A percentile compares a stretch with the other conserved stretches of the same genome.
Conservation (phyloP, 2,113 vertebrate genomes). For the Grallaria varia region DNA sequence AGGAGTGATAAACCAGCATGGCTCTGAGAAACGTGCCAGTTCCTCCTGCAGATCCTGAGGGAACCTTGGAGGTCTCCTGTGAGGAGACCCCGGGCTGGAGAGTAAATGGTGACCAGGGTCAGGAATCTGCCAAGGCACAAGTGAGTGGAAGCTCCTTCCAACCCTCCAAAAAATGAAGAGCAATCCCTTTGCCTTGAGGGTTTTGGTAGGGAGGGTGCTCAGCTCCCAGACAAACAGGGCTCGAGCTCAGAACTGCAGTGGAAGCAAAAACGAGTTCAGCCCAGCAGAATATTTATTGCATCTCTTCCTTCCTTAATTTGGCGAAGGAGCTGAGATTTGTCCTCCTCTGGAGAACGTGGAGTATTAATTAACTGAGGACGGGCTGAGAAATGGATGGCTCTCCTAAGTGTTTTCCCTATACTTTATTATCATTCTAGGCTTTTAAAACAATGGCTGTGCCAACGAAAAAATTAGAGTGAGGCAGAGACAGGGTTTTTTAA, state of each 20-base stretch:
- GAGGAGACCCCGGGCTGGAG: neutral
- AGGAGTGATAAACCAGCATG: neutral
- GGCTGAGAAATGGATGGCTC: constrained; percentile 56
- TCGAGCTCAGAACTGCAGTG: neutral
- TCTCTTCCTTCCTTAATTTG: constrained; percentile 54
- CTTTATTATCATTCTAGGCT: constrained; percentile 61
- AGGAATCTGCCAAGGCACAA: neutral
- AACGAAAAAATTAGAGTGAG: constrained; percentile 46
- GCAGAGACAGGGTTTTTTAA: neutral
- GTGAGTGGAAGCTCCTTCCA: neutral
- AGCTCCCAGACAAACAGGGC: neutral
- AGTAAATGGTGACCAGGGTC: neutral
- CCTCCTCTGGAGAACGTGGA: constrained; percentile 35
- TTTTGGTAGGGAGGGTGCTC: neutral
- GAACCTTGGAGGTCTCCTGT: neutral
- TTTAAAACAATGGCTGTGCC: constrained; percentile 55
- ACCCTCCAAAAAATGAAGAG: neutral
- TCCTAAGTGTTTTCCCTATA: constrained; percentile 55
- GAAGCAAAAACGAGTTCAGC: neutral
- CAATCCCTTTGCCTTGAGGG: neutral
- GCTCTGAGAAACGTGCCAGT: fast-evolving
- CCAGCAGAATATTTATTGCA: constrained; percentile 29
- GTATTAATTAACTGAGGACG: constrained; percentile 66
- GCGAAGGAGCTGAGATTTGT: constrained; percentile 57
- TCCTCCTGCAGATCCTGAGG: neutral